phyloP scores from a whole-genome alignment of 2,888 invertebrate species.

The Chaitophorus viminalis region DNA sequence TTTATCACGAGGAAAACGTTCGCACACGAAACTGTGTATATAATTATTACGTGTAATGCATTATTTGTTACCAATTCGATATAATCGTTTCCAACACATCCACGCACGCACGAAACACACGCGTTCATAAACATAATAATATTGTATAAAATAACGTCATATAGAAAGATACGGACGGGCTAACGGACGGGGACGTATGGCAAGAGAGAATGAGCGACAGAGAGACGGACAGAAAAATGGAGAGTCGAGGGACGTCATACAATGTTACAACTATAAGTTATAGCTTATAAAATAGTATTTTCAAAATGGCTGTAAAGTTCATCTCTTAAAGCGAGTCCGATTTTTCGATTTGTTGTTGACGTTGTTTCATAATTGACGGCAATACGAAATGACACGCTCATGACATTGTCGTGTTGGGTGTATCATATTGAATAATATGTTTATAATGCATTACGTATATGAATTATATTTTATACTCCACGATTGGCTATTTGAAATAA shows the following conservation, averaged over 20 bases:
- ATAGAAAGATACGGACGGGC: too few species aligned
- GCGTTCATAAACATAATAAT: too few species aligned
- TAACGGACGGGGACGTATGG: too few species aligned
- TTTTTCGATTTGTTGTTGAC: background rate
- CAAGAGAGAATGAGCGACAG: too few species aligned
- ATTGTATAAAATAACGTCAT: background rate
- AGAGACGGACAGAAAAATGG: too few species aligned
- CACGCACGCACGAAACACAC: background rate
- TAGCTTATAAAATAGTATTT: background rate
- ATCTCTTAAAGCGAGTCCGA: background rate
- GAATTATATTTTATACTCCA: background rate
- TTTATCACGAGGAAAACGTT: too few species aligned
- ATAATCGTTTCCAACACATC: background rate
- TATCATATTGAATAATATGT: too few species aligned
- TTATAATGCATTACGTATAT: background rate
- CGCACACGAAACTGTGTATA: too few species aligned
- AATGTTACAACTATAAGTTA: too few species aligned
- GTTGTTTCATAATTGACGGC: background rate
- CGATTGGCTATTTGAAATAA: slow-evolving; percentile 10
- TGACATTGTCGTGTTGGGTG: background rate
- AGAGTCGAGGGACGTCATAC: too few species aligned
- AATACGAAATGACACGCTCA: background rate
- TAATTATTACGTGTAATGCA: too few species aligned
- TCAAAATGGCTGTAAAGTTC: background rate
- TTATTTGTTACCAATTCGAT: too few species aligned